Conservation (phyloP, 92 coral and sea anemone species). For the Actinostola sp. region DNA sequence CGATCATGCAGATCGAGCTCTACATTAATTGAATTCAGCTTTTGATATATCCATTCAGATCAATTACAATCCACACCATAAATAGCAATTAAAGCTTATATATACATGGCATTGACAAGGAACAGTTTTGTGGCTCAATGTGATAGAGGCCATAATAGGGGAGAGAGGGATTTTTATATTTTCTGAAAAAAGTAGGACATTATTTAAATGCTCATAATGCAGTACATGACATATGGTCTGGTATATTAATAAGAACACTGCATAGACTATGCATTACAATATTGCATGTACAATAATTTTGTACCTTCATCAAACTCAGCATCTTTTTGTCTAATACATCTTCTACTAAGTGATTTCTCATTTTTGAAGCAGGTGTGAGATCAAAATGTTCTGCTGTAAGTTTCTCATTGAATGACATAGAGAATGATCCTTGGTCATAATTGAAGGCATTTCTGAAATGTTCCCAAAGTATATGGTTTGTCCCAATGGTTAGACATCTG, state of each 20-base stretch:
- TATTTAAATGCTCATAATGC: too few species aligned
- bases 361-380: slow-evolving; percentile 52
- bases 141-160: too few species aligned
- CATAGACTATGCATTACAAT: not conserved
- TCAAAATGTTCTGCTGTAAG: slow-evolving; percentile 65
- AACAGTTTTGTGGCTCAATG: too few species aligned
- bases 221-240: too few species aligned
- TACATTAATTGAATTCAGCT: too few species aligned
- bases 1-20: too few species aligned
- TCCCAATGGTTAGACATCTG: slow-evolving; percentile 34
- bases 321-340: slow-evolving; percentile 54
- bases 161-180: too few species aligned
- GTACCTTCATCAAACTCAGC: slow-evolving; percentile 48
- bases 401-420: slow-evolving; percentile 47
- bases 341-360: slow-evolving; percentile 63
- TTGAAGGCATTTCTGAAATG: slow-evolving; percentile 46
- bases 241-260: not conserved
- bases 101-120: too few species aligned
- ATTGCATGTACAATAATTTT: not conserved
- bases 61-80: too few species aligned
- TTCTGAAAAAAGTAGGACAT: too few species aligned
- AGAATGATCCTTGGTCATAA: slow-evolving; percentile 55
- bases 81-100: too few species aligned
- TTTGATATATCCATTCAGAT: too few species aligned
- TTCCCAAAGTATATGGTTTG: slow-evolving; percentile 27